Evolutionary conservation across 2,797 vertebrate species (phyloP).

Genomic region (Chloroceryle inda): DNA sequence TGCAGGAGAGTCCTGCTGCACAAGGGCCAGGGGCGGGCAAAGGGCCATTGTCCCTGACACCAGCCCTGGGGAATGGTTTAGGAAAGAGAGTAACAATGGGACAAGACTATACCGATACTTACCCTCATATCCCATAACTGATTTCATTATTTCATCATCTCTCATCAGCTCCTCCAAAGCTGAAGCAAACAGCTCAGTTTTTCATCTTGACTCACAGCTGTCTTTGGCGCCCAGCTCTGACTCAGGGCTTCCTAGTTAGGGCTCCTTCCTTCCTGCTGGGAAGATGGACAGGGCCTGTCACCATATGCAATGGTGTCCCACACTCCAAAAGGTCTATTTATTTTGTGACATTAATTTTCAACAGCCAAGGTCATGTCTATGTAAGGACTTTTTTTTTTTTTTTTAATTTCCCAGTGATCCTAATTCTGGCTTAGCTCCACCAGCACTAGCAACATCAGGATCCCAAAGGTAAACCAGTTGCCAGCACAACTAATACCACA

Average conservation of each 20-base stretch:
- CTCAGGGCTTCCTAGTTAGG: not conserved
- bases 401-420: slow-evolving; percentile 37
- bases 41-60: not conserved
- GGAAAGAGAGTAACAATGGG: not conserved
- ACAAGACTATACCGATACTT: not conserved
- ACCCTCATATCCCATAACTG: not conserved
- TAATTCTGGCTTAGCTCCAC: slow-evolving; percentile 62
- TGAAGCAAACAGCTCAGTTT: not conserved
- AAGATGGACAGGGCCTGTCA: not conserved
- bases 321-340: not conserved
- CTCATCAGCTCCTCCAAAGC: not conserved
- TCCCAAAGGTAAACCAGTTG: slow-evolving; percentile 66
- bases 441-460: slow-evolving; percentile 9
- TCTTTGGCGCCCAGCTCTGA: not conserved
- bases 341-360: slow-evolving; percentile 11
- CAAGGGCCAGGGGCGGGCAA: fast-evolving
- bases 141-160: not conserved
- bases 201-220: not conserved
- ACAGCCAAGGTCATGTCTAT: slow-evolving; percentile 9
- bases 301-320: fast-evolving
- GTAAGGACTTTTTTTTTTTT: not conserved
- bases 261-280: not conserved
- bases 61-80: not conserved
- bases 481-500: slow-evolving; percentile 68
- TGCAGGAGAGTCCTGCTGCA: not conserved